These are phyloP conservation scores for Nephrotoma flavescens DNA, from an alignment of 2,888 invertebrate species.

Conservation along the genomic window DNA sequence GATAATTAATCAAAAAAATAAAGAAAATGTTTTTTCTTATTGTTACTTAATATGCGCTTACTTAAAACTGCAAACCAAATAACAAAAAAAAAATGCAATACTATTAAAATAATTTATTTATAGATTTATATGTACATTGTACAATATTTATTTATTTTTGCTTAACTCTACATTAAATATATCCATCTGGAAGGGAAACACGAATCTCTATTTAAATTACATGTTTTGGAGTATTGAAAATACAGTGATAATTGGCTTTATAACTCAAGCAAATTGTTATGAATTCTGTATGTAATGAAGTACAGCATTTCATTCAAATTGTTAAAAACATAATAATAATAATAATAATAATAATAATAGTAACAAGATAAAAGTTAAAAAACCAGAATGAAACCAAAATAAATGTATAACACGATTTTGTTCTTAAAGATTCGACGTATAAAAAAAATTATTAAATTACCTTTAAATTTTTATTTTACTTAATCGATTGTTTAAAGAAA, in stretches of 20 bases:
- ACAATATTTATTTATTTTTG: neutral
- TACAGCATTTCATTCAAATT: neutral
- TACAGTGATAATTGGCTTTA: neutral
- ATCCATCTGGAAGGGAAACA: neutral
- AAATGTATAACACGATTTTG: neutral
- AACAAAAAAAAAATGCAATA: neutral
- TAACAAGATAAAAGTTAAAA: neutral
- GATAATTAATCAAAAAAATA: neutral
- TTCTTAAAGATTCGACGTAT: neutral
- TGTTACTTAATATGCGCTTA: neutral
- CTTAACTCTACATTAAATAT: neutral
- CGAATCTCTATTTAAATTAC: neutral
- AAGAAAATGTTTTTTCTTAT: neutral
- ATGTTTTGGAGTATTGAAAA: neutral
- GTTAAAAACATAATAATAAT: neutral
- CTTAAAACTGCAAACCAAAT: neutral
- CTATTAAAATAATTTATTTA: neutral
- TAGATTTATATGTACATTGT: neutral
- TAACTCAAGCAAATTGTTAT: neutral
- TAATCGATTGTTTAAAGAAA: neutral
- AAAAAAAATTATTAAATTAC: neutral
- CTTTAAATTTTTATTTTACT: neutral
- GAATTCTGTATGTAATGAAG: neutral
- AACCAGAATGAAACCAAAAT: neutral
- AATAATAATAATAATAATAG: neutral